Conservation (phyloP, 2,888 invertebrate species). For the Ormyrus pomaceus region DNA sequence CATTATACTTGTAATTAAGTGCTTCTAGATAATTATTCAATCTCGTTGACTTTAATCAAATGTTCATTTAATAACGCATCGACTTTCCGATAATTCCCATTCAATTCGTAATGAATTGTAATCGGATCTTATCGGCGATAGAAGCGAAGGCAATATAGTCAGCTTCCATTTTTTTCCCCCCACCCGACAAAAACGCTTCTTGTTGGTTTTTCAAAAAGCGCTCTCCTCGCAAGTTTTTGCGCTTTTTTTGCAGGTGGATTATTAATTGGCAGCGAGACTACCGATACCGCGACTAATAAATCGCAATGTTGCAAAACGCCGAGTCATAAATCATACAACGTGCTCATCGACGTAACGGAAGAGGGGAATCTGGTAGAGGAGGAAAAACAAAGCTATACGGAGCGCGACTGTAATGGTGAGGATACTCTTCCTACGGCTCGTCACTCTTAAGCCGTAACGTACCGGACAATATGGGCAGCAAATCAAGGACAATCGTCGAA, state of each 20-base stretch:
- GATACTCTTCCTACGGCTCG: conserved; percentile 12
- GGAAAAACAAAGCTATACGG: conserved; percentile 23
- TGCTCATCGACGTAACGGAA: neutral
- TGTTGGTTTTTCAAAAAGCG: neutral
- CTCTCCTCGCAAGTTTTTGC: conserved; percentile 4
- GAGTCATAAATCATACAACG: conserved; percentile 38
- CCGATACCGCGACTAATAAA: conserved; percentile 42
- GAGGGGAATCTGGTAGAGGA: neutral
- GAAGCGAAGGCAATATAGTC: neutral
- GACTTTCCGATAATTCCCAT: conserved; percentile 18
- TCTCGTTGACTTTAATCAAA: conserved; percentile 18
- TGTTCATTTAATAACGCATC: conserved; percentile 23
- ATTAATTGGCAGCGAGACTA: conserved; percentile 41
- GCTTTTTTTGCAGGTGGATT: conserved; percentile 21
- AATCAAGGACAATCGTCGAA: conserved; percentile 39
- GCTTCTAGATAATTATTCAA: conserved; percentile 36
- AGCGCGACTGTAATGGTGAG: conserved; percentile 21
- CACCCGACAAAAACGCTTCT: neutral
- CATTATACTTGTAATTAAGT: conserved; percentile 23
- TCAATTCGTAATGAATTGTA: conserved; percentile 31
- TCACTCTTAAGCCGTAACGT: conserved; percentile 13
- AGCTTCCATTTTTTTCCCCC: neutral
- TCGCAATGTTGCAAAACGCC: conserved; percentile 37
- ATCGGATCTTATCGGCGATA: conserved; percentile 32
- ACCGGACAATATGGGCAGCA: conserved; percentile 19